Percentiles rank a stretch among this genome's conserved stretches.
Evolutionary conservation across 2,888 invertebrate genomes (phyloP).

Genomic region (Drosophila cognata): DNA sequence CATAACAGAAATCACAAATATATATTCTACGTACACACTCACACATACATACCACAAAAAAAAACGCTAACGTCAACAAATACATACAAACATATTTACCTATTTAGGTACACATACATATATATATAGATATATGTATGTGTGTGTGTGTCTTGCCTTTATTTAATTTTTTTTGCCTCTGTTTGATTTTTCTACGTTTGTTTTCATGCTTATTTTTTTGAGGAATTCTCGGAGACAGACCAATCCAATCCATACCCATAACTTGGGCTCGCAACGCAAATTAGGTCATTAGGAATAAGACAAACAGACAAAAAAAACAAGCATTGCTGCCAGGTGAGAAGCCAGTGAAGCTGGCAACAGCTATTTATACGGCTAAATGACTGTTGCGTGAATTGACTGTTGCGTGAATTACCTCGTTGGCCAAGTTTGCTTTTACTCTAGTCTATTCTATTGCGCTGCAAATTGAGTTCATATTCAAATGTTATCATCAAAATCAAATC

Average conservation of each 20-base stretch:
- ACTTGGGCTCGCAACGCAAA: conserved; percentile 32
- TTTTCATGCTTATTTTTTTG: conserved; percentile 46
- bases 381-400: background rate
- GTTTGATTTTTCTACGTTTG: conserved; percentile 41
- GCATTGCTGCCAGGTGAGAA: conserved; percentile 35
- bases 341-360: background rate
- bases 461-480: background rate
- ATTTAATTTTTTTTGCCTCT: conserved; percentile 31
- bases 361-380: background rate
- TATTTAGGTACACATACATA: conserved; percentile 23
- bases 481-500: background rate
- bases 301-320: conserved; percentile 10
- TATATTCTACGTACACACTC: background rate
- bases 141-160: conserved; percentile 12
- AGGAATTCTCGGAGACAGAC: conserved; percentile 31
- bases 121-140: background rate
- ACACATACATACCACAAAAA: conserved; percentile 1
- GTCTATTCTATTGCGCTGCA: background rate
- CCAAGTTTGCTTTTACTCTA: background rate
- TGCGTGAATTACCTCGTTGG: background rate
- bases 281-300: conserved; percentile 71
- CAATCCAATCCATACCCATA: conserved; percentile 23
- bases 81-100: conserved; percentile 8
- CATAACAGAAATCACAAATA: conserved; percentile 39
- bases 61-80: conserved; percentile 57